phyloP scores from a whole-genome alignment of 2,113 vertebrate genomes.

The Pheucticus melanocephalus region DNA sequence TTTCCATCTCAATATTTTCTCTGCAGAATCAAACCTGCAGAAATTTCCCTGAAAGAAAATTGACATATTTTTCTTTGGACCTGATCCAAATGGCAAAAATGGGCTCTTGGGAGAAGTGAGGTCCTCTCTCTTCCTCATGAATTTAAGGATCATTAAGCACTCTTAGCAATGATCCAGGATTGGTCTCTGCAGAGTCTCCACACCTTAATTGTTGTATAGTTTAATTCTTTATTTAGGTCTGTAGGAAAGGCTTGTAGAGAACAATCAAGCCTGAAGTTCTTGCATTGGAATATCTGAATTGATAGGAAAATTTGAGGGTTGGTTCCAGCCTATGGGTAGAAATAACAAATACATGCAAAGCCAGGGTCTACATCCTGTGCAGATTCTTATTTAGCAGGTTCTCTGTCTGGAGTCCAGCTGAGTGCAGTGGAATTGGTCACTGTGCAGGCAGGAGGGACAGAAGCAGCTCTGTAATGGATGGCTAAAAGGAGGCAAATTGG shows the following conservation, averaged over 20 bases:
- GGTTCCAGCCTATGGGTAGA: neutral
- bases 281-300: neutral
- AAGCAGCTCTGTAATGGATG: neutral
- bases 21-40: neutral
- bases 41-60: neutral
- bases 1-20: neutral
- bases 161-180: neutral
- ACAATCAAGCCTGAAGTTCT: neutral
- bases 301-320: neutral
- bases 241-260: neutral
- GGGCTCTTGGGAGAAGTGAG: neutral
- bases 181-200: neutral
- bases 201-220: neutral
- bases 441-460: neutral
- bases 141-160: neutral
- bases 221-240: neutral
- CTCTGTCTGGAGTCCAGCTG: neutral
- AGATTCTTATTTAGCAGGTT: neutral
- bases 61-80: neutral
- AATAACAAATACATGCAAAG: neutral
- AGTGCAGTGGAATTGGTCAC: neutral
- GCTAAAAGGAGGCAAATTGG: neutral
- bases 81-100: neutral
- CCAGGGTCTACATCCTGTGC: neutral
- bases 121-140: neutral